Conservation (phyloP, 2,113 vertebrate species). For the Centropus unirufus region DNA sequence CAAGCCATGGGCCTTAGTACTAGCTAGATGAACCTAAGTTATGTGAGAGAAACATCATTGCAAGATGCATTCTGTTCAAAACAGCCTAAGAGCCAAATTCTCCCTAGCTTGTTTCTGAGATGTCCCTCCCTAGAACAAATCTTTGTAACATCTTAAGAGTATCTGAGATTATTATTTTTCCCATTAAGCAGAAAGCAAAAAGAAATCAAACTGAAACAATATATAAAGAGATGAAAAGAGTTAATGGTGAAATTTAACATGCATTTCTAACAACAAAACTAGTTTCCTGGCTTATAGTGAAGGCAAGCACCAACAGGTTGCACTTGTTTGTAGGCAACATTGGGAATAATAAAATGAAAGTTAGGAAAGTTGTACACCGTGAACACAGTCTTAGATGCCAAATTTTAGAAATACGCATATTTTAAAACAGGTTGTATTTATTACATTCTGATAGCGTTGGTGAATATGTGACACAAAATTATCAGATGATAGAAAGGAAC, state of each 20-base stretch:
- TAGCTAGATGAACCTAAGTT: neutral
- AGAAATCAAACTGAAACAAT: neutral
- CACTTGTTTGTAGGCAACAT: neutral
- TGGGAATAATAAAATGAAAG: neutral
- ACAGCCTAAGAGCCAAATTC: neutral
- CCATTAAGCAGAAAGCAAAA: neutral
- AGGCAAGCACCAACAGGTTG: neutral
- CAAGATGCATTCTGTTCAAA: neutral
- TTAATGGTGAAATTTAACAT: neutral
- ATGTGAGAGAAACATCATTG: neutral
- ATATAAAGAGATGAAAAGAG: neutral
- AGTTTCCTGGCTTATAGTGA: neutral
- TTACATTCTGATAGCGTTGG: neutral
- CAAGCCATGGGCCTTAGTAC: neutral
- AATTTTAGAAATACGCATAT: neutral
- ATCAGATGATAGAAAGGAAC: neutral
- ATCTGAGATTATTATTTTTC: neutral
- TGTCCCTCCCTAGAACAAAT: neutral
- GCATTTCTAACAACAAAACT: neutral
- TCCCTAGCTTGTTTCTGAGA: neutral
- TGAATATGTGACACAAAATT: neutral
- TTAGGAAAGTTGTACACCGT: neutral
- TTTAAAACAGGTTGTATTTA: neutral
- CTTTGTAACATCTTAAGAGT: neutral
- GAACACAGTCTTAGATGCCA: neutral